Percentiles rank a stretch among this genome's conserved stretches.
Conservation (phyloP, 1,140 invertebrate genomes). For the Sarcophaga bullata region DNA sequence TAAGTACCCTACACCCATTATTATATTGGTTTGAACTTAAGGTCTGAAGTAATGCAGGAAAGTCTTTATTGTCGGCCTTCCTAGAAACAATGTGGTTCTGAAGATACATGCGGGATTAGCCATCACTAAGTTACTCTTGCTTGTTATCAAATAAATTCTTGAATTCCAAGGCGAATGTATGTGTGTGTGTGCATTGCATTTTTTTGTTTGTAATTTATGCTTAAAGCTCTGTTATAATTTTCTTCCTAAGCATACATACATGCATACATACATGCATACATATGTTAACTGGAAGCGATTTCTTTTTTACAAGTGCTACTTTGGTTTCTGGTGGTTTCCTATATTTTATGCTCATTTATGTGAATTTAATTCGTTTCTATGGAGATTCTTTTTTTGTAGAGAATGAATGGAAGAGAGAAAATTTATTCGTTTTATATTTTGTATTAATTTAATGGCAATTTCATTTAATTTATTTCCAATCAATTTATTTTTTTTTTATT, state of each 20-base stretch:
- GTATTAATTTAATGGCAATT: constrained; percentile 34
- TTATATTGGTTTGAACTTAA: background rate
- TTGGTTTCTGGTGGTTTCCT: background rate
- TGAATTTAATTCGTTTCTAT: background rate
- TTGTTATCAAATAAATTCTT: too few relatives aligned
- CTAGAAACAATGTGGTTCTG: too few relatives aligned
- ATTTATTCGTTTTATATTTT: background rate
- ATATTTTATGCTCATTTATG: background rate
- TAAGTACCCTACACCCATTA: background rate
- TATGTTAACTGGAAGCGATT: too few relatives aligned
- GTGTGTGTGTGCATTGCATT: background rate
- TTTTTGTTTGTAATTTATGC: constrained; percentile 37
- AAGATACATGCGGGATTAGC: too few relatives aligned
- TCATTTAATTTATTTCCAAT: background rate
- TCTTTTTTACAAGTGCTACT: background rate
- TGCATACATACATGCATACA: background rate
- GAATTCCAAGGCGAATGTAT: background rate
- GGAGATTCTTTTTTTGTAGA: background rate
- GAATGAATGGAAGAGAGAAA: background rate
- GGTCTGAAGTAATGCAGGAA: too few relatives aligned
- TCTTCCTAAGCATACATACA: constrained; percentile 2
- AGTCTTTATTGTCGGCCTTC: too few relatives aligned
- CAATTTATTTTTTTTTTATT: constrained; percentile 11
- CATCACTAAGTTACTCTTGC: too few relatives aligned
- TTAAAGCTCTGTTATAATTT: constrained; percentile 26